Percentiles rank a stretch among this genome's conserved stretches.
phyloP scores from a whole-genome alignment of 1,140 invertebrate genomes.

The Lepidotrigona ventralis region DNA sequence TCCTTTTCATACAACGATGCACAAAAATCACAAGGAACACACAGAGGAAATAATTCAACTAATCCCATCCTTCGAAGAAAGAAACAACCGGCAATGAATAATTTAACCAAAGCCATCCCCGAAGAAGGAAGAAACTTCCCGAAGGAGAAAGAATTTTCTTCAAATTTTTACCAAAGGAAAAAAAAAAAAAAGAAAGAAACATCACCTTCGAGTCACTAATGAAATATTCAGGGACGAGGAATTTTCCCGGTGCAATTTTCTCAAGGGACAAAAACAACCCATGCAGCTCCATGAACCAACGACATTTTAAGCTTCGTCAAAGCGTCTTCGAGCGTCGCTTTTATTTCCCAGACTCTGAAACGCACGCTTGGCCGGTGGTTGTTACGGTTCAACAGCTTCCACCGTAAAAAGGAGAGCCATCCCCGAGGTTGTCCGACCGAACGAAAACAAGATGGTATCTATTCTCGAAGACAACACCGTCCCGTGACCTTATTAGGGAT shows the following conservation, averaged over 20 bases:
- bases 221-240: neutral
- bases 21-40: neutral
- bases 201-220: neutral
- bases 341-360: constrained; percentile 1
- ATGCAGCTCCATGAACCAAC: neutral
- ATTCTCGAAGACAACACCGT: neutral
- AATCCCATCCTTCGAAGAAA: too few relatives aligned
- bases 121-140: neutral
- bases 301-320: constrained; percentile 20
- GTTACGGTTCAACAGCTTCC: neutral
- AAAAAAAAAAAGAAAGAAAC: neutral
- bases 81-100: neutral
- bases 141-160: neutral
- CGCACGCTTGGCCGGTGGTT: neutral
- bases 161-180: neutral
- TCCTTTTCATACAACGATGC: neutral
- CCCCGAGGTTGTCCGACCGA: neutral
- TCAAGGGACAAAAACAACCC: neutral
- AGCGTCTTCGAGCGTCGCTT: neutral
- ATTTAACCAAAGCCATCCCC: neutral
- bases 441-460: neutral
- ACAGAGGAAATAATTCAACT: too few relatives aligned
- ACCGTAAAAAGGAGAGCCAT: neutral
- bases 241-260: neutral
- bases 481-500: neutral